phyloP scores from a whole-genome alignment of 2,888 invertebrate species.

The Agrenia bidenticulata region DNA sequence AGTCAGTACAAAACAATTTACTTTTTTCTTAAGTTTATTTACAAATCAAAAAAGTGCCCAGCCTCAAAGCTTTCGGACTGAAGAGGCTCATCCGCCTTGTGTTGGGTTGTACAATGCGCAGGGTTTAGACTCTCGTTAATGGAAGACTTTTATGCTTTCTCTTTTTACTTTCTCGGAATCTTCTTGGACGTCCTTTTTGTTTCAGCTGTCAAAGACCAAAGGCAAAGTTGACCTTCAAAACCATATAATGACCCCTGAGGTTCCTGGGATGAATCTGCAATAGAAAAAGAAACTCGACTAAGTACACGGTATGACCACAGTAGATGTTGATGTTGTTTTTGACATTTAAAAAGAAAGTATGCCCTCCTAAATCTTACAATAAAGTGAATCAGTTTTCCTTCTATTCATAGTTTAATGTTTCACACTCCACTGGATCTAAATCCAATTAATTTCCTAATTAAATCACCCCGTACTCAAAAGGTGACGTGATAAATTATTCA shows the following conservation, averaged over 20 bases:
- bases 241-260: too few relatives aligned
- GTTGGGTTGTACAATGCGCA: constrained; percentile 1
- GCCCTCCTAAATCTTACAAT: neutral
- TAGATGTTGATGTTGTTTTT: neutral
- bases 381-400: neutral
- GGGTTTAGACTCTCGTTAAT: constrained; percentile 2
- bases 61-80: constrained; percentile 6
- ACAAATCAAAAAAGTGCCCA: constrained; percentile 6
- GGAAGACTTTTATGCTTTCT: neutral
- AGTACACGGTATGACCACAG: neutral
- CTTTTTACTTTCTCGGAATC: neutral
- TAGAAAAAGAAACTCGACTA: too few relatives aligned
- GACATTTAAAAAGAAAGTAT: neutral
- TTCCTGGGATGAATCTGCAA: too few relatives aligned
- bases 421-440: constrained; percentile 10
- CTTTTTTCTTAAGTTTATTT: neutral
- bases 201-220: too few relatives aligned
- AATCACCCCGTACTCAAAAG: constrained; percentile 10
- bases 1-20: neutral
- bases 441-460: constrained; percentile 19
- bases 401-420: too few relatives aligned
- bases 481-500: constrained; percentile 6
- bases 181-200: neutral
- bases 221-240: too few relatives aligned
- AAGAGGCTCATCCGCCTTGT: neutral